Base-by-base conservation (phyloP, 2,797 vertebrate species). In the Eurystomus glaucurus region DNA sequence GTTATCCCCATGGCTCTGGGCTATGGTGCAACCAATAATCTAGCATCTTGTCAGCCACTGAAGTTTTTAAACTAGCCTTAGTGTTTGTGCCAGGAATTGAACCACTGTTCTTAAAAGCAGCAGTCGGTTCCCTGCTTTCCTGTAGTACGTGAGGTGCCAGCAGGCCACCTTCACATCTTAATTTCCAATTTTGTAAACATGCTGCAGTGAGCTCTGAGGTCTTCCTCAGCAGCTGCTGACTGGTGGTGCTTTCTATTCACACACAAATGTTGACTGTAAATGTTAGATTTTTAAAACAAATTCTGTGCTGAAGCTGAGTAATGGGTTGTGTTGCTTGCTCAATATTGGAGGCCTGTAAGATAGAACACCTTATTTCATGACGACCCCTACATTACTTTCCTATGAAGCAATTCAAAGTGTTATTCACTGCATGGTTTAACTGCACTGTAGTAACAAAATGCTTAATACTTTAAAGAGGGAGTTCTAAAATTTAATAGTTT, bases 401-500 rank as follows among this genome's bases (percentile, higher is more conserved):
- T 82, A 14, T 50, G 72, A 83, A 95, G 74, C 41, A 62, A 95
- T 55, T 35, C 39, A 85, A 79, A 88, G n/a, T 14, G 9, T 74
- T 95, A 68, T 91, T 96, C 61, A 55, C 71, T 43, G 37, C 65
- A 51, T 69, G 68, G 72, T 90, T 98, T 97, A 97, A 97, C 69
- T 88, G 70, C 66, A 20, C 81, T n/a, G 41, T 57, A 50, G 68
- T 92, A 96, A 87, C 94, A 60, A 96, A 97, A 98, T 92, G 82
- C 94, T 97, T 98, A 98, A 92, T 97, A 71, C 81, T 98, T 98
- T 98, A 98, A 98, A 98, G 91, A 97, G 96, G 79, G 96, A 95
- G 97, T 98, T 98, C 97, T 98, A 98, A 98, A 98, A 98, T 98
- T 97, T 98, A 98, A 98, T 98, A 97, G 97, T 98, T 98, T 94